Percentiles rank a stretch among this genome's conserved stretches.
Evolutionary conservation across 2,113 vertebrate genomes (phyloP).

Genomic region (Sminthopsis crassicaudata): DNA sequence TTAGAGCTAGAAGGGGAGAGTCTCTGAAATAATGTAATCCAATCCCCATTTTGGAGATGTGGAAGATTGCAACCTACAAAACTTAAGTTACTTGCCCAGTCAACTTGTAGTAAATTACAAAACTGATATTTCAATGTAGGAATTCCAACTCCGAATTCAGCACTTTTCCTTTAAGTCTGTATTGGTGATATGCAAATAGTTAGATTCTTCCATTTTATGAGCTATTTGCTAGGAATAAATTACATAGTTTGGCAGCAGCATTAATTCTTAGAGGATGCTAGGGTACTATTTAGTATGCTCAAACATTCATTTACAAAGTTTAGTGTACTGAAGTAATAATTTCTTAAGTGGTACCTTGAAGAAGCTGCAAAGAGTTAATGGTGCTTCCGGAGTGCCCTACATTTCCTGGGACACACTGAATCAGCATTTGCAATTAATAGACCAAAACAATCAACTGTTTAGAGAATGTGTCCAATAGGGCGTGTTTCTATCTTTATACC

Average conservation of each 20-base stretch:
- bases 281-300: conserved; percentile 51
- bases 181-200: conserved; percentile 11
- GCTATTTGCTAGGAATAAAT: conserved; percentile 49
- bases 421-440: conserved; percentile 7
- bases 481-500: background rate
- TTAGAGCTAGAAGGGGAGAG: background rate
- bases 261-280: conserved; percentile 61
- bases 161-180: conserved; percentile 38
- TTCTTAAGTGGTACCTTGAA: conserved; percentile 61
- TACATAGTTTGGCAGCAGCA: conserved; percentile 55
- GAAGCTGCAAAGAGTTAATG: conserved; percentile 65
- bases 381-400: conserved; percentile 17
- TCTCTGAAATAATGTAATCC: background rate
- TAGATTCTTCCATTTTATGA: conserved; percentile 14
- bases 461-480: background rate
- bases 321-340: conserved; percentile 62
- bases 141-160: background rate
- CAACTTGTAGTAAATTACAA: background rate
- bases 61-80: background rate
- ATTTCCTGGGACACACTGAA: conserved; percentile 42
- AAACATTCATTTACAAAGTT: conserved; percentile 66
- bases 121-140: background rate
- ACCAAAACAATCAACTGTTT: background rate
- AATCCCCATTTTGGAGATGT: background rate
- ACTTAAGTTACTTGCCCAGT: background rate